A percentile compares a stretch with the other conserved stretches of the same genome.
Conservation (phyloP, 2,888 invertebrate species). For the Neocrepidodera transversa region DNA sequence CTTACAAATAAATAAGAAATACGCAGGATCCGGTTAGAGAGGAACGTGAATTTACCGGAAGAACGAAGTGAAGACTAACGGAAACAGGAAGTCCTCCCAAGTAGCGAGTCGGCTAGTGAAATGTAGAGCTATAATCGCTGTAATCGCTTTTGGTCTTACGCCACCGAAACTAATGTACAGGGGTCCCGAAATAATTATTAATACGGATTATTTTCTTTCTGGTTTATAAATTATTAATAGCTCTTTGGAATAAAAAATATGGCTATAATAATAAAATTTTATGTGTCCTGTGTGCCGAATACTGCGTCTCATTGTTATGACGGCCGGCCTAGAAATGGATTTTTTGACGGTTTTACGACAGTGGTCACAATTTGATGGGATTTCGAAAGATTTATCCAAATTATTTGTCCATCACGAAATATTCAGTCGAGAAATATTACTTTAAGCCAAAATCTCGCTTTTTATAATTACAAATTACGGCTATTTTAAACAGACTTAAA, state of each 20-base stretch:
- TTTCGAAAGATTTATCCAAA: slow-evolving; percentile 5
- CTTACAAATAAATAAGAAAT: slow-evolving; percentile 52
- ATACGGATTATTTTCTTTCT: slow-evolving; percentile 30
- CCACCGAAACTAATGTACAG: slow-evolving; percentile 44
- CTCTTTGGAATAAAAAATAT: slow-evolving; percentile 25
- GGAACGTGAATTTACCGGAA: slow-evolving; percentile 48
- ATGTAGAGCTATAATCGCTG: slow-evolving; percentile 39
- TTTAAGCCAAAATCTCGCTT: too few relatives aligned
- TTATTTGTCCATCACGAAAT: background rate
- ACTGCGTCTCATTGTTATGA: slow-evolving; percentile 11
- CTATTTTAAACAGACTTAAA: too few relatives aligned
- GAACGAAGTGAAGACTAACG: slow-evolving; percentile 55
- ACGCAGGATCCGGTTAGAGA: slow-evolving; percentile 26
- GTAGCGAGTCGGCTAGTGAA: slow-evolving; percentile 43
- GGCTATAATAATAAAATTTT: slow-evolving; percentile 28
- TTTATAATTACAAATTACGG: too few relatives aligned
- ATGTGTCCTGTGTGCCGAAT: slow-evolving; percentile 24
- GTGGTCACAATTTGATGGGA: background rate
- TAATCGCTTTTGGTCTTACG: slow-evolving; percentile 47
- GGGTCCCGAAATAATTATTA: slow-evolving; percentile 42
- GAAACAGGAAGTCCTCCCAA: slow-evolving; percentile 55
- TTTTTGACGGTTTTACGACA: slow-evolving; percentile 4
- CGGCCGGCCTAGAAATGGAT: slow-evolving; percentile 5
- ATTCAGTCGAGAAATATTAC: too few relatives aligned
- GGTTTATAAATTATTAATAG: slow-evolving; percentile 31